phyloP scores from a whole-genome alignment of 2,888 invertebrate species.

The Nysson spinosus region DNA sequence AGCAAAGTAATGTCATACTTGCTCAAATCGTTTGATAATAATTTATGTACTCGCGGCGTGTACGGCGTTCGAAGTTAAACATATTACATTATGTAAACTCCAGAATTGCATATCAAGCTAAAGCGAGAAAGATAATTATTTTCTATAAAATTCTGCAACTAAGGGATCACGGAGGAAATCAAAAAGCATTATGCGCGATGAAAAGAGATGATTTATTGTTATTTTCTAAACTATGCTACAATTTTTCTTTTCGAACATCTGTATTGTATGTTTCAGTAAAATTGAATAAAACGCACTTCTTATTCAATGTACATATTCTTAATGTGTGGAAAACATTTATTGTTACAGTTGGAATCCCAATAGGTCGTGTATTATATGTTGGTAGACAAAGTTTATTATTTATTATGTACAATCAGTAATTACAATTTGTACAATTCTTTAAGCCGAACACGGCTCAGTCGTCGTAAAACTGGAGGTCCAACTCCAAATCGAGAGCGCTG shows the following conservation, averaged over 20 bases:
- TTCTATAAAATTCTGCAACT: conserved; percentile 4
- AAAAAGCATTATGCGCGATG: conserved; percentile 16
- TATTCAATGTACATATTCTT: conserved; percentile 16
- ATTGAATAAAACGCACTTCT: conserved; percentile 49
- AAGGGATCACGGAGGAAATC: conserved; percentile 4
- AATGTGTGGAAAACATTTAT: conserved; percentile 17
- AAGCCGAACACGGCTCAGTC: conserved; percentile 27
- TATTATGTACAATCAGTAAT: conserved; percentile 52
- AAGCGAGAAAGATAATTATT: conserved; percentile 18
- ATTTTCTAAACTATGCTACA: conserved; percentile 18
- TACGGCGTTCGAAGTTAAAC: too few species aligned
- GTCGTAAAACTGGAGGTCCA: conserved; percentile 86
- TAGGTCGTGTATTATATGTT: conserved; percentile 6
- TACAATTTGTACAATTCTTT: conserved; percentile 55
- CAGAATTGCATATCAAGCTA: conserved; percentile 45
- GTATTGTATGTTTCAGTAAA: conserved; percentile 42
- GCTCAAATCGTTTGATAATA: conserved; percentile 46
- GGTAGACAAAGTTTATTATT: conserved; percentile 36
- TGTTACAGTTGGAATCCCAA: conserved; percentile 1
- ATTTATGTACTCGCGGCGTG: conserved; percentile 4
- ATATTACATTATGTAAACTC: conserved; percentile 21
- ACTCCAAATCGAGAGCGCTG: conserved; percentile 85
- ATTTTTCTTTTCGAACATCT: conserved; percentile 29
- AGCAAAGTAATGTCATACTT: conserved; percentile 41
- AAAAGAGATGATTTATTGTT: conserved; percentile 37